Conservation (phyloP, 2,797 vertebrate genomes). For the Ceryle rudis region DNA sequence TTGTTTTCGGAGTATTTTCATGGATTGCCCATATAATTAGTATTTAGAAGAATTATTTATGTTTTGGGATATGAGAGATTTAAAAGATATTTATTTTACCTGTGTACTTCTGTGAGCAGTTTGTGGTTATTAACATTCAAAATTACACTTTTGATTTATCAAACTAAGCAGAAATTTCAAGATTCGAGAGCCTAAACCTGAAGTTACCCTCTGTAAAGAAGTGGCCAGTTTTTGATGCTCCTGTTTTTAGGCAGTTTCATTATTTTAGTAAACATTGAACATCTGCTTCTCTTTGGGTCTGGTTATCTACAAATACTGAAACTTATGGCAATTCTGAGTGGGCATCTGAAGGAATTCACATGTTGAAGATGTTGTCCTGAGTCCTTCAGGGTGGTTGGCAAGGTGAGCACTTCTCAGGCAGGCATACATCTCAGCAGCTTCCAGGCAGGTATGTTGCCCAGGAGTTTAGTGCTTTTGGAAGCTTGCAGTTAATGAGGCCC, state of each 20-base stretch:
- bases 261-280: neutral
- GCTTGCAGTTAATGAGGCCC: neutral
- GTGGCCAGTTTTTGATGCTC: neutral
- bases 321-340: neutral
- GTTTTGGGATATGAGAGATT: neutral
- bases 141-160: neutral
- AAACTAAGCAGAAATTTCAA: neutral
- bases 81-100: neutral
- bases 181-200: neutral
- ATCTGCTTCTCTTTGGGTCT: neutral
- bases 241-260: neutral
- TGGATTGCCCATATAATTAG: neutral
- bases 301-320: neutral
- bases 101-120: neutral
- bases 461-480: neutral
- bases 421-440: neutral
- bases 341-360: neutral
- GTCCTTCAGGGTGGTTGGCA: neutral
- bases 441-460: neutral
- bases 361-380: neutral
- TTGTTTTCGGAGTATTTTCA: neutral
- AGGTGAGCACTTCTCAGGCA: neutral
- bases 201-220: neutral
- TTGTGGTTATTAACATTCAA: neutral
- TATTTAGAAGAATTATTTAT: neutral